phyloP scores from a whole-genome alignment of 2,888 invertebrate species.

The Yponomeuta malinellus region DNA sequence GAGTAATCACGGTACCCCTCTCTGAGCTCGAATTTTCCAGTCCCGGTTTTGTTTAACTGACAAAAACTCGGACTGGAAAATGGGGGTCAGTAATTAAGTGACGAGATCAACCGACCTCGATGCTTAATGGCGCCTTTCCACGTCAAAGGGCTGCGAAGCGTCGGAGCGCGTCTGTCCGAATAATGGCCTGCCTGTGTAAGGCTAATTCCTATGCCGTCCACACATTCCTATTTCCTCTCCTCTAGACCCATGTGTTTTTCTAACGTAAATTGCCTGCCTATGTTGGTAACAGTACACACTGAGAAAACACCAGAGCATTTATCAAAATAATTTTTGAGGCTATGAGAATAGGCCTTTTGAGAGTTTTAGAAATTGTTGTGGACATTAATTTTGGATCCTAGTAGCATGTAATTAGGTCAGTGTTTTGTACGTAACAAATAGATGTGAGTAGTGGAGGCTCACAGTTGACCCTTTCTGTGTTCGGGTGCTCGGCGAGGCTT shows the following conservation, averaged over 20 bases:
- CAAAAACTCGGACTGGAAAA: constrained; percentile 24
- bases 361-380: neutral
- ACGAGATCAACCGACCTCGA: constrained; percentile 69
- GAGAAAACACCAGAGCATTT: neutral
- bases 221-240: neutral
- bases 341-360: neutral
- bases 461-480: neutral
- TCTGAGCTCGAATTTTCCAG: constrained; percentile 32
- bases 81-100: constrained; percentile 68
- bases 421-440: neutral
- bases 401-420: neutral
- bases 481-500: constrained; percentile 5
- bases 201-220: constrained; percentile 7
- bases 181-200: constrained; percentile 62
- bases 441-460: neutral
- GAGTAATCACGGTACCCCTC: neutral
- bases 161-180: constrained; percentile 69
- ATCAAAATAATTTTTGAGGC: neutral
- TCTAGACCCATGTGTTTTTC: neutral
- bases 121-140: constrained; percentile 69
- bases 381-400: neutral
- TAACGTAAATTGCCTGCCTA: neutral
- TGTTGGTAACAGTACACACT: neutral
- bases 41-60: constrained; percentile 15
- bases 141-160: constrained; percentile 72